These are phyloP conservation scores for Muschampia plurimacula DNA, from an alignment of 2,888 invertebrate species.

Conservation along the genomic window DNA sequence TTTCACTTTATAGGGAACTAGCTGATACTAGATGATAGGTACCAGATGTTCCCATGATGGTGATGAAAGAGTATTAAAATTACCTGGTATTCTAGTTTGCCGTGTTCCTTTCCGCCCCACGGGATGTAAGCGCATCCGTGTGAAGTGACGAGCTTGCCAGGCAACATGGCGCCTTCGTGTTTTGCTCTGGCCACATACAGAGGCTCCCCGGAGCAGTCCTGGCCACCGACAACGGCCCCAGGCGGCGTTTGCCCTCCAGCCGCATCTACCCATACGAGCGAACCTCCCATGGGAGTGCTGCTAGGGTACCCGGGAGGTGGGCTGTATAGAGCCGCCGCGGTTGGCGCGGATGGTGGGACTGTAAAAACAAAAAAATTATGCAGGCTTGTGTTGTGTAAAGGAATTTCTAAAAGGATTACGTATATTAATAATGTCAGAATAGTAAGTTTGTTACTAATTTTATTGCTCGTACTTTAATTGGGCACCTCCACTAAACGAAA, in stretches of 20 bases:
- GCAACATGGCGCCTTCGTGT: constrained; percentile 92
- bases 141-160: constrained; percentile 92
- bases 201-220: constrained; percentile 84
- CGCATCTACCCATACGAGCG: constrained; percentile 86
- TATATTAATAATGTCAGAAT: not conserved
- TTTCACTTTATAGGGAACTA: no score
- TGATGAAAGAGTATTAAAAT: not conserved
- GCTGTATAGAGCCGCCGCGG: constrained; percentile 67
- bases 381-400: not conserved
- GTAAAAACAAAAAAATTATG: constrained; percentile 2
- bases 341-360: constrained; percentile 68
- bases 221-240: constrained; percentile 89
- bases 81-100: constrained; percentile 91
- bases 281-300: constrained; percentile 54
- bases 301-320: constrained; percentile 63
- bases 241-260: constrained; percentile 88
- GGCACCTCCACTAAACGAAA: no score
- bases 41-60: no score
- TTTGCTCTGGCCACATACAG: constrained; percentile 90
- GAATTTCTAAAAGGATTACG: not conserved
- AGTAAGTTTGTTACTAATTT: not conserved
- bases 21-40: no score
- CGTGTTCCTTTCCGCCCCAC: constrained; percentile 94
- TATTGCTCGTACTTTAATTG: not conserved
- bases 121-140: constrained; percentile 92